A percentile compares a stretch with the other conserved stretches of the same genome.
Conservation (phyloP, 2,797 vertebrate genomes). For the Sebastes steindachneri region DNA sequence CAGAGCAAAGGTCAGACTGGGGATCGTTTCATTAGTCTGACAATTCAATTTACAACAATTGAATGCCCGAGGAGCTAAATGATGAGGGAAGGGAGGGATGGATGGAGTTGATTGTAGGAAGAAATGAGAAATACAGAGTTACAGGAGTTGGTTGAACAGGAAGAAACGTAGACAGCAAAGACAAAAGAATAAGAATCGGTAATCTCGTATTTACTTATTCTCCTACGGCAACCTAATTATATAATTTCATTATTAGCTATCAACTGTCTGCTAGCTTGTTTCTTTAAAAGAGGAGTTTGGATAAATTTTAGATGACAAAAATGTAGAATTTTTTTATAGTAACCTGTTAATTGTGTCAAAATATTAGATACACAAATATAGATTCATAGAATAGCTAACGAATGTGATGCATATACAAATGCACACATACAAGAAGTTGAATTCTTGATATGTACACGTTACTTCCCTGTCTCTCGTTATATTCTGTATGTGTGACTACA, state of each 20-base stretch:
- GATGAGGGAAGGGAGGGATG: not conserved
- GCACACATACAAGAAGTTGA: not conserved
- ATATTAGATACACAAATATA: not conserved
- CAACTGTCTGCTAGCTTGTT: not conserved
- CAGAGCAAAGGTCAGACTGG: conserved; percentile 7
- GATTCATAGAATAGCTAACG: not conserved
- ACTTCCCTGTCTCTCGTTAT: not conserved
- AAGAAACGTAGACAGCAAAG: not conserved
- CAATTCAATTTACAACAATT: conserved; percentile 4
- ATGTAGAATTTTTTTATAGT: not conserved
- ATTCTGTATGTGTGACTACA: not conserved
- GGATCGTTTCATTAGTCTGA: conserved; percentile 16
- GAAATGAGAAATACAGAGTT: not conserved
- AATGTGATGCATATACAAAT: not conserved
- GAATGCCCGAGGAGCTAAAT: conserved; percentile 6
- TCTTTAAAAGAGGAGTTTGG: not conserved
- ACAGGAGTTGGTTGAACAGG: not conserved
- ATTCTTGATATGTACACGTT: not conserved
- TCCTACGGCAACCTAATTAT: not conserved
- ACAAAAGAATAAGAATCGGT: not conserved
- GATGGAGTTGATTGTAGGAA: not conserved
- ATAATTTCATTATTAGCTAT: not conserved
- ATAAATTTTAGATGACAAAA: not conserved
- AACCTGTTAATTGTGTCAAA: not conserved
- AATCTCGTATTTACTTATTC: not conserved